Evolutionary conservation across 1,140 invertebrate species (phyloP).

Genomic region (Rhynchophorus ferrugineus): DNA sequence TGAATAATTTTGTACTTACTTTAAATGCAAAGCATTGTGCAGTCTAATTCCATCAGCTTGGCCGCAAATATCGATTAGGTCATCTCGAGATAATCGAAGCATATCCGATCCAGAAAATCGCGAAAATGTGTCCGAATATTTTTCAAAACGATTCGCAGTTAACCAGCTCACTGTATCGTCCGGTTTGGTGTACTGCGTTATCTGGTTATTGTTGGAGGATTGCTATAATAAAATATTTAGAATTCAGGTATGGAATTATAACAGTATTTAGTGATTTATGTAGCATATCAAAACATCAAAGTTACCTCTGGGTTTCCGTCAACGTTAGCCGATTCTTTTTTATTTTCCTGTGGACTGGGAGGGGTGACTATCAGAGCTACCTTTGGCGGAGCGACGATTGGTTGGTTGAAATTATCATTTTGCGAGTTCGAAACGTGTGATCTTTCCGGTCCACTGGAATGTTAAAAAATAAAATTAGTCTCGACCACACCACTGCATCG

Average conservation of each 20-base stretch:
- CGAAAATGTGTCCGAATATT: slow-evolving; percentile 66
- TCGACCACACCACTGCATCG: too few relatives aligned
- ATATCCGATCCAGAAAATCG: slow-evolving; percentile 85
- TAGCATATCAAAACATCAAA: too few relatives aligned
- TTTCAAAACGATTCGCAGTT: slow-evolving; percentile 65
- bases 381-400: neutral
- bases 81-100: slow-evolving; percentile 75
- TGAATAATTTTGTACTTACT: slow-evolving; percentile 46
- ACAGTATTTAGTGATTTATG: neutral
- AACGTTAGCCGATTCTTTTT: neutral
- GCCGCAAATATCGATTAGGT: slow-evolving; percentile 90
- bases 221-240: neutral
- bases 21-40: slow-evolving; percentile 79
- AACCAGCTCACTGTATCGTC: slow-evolving; percentile 74
- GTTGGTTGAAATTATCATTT: neutral
- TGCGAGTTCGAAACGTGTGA: neutral
- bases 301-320: neutral
- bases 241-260: neutral
- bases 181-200: slow-evolving; percentile 19
- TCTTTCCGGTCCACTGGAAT: neutral
- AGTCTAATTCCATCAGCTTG: slow-evolving; percentile 84
- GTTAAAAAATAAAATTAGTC: neutral
- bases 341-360: neutral
- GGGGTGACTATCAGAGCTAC: neutral
- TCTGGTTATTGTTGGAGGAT: slow-evolving; percentile 7